phyloP scores from a whole-genome alignment of 2,888 invertebrate species.

The Trileptium ribeirensis region DNA sequence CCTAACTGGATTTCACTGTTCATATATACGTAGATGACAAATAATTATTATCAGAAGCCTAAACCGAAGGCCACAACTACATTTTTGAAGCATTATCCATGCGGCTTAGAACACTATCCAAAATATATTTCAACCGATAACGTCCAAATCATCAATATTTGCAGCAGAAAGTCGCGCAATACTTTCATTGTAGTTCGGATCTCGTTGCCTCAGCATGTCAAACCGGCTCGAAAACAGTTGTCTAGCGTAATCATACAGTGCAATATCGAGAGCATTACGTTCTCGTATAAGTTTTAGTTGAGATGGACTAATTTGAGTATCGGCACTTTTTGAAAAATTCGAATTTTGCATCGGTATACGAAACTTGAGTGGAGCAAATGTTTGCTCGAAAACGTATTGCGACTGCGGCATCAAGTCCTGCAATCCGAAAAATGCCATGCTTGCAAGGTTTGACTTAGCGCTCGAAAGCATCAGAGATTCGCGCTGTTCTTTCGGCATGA shows the following conservation, averaged over 20 bases:
- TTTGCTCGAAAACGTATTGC: constrained; percentile 71
- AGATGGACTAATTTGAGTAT: constrained; percentile 66
- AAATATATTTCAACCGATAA: too few species aligned
- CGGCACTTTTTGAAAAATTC: constrained; percentile 74
- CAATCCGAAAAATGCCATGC: constrained; percentile 91
- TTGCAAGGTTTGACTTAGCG: constrained; percentile 82
- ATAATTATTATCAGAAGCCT: too few species aligned
- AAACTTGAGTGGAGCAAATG: constrained; percentile 66
- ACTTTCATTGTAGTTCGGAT: too few species aligned
- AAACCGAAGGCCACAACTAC: too few species aligned
- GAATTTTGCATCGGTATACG: constrained; percentile 59
- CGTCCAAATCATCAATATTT: too few species aligned
- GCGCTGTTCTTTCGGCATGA: constrained; percentile 62
- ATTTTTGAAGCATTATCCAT: too few species aligned
- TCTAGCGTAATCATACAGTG: constrained; percentile 86
- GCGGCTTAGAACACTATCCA: too few species aligned
- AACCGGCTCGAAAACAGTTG: constrained; percentile 71
- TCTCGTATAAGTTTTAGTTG: constrained; percentile 69
- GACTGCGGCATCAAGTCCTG: constrained; percentile 77
- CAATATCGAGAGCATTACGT: constrained; percentile 79
- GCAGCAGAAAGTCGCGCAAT: too few species aligned
- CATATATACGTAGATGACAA: too few species aligned
- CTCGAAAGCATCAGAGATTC: constrained; percentile 82
- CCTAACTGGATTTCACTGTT: too few species aligned
- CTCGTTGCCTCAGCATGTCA: constrained; percentile 12